These are phyloP conservation scores for Conus betulinus DNA, from an alignment of 1,140 invertebrate genomes.

Conservation along the genomic window DNA sequence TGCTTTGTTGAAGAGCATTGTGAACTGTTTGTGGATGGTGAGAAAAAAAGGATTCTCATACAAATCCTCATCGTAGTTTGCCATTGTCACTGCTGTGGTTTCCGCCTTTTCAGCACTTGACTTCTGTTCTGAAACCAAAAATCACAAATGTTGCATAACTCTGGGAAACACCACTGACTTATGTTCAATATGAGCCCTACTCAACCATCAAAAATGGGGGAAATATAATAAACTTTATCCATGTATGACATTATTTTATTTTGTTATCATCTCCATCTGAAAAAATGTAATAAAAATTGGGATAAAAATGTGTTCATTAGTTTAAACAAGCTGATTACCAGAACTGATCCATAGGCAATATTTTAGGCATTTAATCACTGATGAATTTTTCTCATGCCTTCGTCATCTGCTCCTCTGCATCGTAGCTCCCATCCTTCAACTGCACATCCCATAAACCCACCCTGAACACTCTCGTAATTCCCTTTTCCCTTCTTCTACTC, in stretches of 20 bases:
- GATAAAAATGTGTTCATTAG: too few species aligned
- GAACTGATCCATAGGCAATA: too few species aligned
- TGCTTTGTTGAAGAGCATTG: constrained; percentile 81
- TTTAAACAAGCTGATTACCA: too few species aligned
- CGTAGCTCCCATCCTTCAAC: too few species aligned
- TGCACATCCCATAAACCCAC: too few species aligned
- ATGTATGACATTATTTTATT: neutral
- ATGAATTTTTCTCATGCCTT: too few species aligned
- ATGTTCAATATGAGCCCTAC: neutral
- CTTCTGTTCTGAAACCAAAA: constrained; percentile 5
- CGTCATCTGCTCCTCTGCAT: too few species aligned
- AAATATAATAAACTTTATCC: too few species aligned
- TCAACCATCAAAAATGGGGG: neutral
- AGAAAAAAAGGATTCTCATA: constrained; percentile 86
- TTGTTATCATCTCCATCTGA: neutral
- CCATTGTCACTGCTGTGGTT: neutral
- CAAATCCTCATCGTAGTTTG: constrained; percentile 87
- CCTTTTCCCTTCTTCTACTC: too few species aligned
- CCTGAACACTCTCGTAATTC: too few species aligned
- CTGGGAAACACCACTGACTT: neutral
- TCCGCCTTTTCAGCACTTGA: too few species aligned
- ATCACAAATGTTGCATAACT: neutral
- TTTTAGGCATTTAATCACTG: too few species aligned
- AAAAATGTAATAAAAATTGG: neutral
- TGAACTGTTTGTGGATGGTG: constrained; percentile 81